Evolutionary conservation across 2,113 vertebrate species (phyloP), one percentile per base, ranked within the genome.

Genomic region (Ascaphus truei): DNA sequence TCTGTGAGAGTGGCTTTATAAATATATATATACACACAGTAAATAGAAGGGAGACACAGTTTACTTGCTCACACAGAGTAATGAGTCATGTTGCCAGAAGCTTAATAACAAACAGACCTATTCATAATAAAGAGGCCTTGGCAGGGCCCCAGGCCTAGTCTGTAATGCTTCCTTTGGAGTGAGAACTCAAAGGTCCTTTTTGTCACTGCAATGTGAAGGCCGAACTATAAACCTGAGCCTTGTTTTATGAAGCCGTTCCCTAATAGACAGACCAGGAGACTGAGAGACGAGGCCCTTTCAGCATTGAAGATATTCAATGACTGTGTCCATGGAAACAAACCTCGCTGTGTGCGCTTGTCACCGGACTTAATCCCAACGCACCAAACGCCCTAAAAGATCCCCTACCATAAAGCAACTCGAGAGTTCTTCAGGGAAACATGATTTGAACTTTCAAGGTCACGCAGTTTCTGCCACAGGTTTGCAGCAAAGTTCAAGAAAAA

Each of bases 101-200:
- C 18, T 26, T 26, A 51, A 51, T 27, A 55, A 66, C 63, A 66
- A 52, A 53, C 47, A 53, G 41, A 50, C 33, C 63, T 52, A 66
- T 66, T 66, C 63, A 66, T 39, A 10, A 41, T n/a, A 36, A 10
- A 15, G 5, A 55, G 53, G 25, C n/a, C 12, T 13, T 66, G 63
- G 63, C 63, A 23, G 5, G 1, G 30, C 13, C 55, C 63, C 63
- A 66, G 36, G 63, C 11, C 33, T 22, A 29, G 43, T 48, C 30
- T 63, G 29, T 33, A 47, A 20, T 23, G 50, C 36, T 20, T 39
- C 34, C 26, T 51, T 41, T 55, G n/a, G 22, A 53, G 34, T 41
- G 31, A 65, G 10, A 53, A 53, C 63, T 66, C 33, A 66, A 66
- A 55, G 63, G 36, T 55, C 50, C 63, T 66, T 66, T 66, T 53